phyloP scores from a whole-genome alignment of 2,797 vertebrate species.

The Fratercula arctica region DNA sequence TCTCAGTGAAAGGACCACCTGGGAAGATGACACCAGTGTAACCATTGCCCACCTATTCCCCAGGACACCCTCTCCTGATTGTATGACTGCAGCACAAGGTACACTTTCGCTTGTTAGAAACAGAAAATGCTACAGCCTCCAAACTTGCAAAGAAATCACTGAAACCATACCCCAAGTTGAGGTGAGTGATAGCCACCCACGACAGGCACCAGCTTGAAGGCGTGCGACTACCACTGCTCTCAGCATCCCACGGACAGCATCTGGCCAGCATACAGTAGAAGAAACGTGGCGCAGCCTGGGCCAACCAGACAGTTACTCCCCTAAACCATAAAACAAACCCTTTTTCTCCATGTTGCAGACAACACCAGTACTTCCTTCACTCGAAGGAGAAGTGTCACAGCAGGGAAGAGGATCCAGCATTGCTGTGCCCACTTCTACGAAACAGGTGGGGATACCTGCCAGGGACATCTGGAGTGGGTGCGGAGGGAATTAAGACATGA shows the following conservation, averaged over 20 bases:
- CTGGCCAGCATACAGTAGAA: accelerated
- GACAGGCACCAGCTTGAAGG: neutral
- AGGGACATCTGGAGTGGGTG: neutral
- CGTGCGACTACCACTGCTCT: no score
- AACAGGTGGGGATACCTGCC: neutral
- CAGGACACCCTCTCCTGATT: neutral
- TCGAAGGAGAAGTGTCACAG: neutral
- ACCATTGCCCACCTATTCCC: neutral
- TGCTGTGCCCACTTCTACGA: neutral
- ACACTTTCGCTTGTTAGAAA: neutral
- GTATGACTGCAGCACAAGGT: neutral
- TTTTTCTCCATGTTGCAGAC: neutral
- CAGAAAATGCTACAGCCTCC: neutral
- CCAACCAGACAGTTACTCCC: neutral
- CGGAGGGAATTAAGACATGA: neutral
- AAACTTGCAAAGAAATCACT: neutral
- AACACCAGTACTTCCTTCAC: accelerated
- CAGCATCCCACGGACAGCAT: neutral
- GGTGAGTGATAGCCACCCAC: neutral
- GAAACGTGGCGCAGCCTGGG: neutral
- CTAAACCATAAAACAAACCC: neutral
- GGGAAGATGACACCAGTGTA: neutral
- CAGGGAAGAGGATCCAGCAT: neutral
- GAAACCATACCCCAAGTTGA: neutral
- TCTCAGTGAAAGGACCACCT: neutral